A percentile compares a stretch with the other conserved stretches of the same genome.
Evolutionary conservation across 2,888 invertebrate genomes (phyloP).

Genomic region (Cephus spinipes): DNA sequence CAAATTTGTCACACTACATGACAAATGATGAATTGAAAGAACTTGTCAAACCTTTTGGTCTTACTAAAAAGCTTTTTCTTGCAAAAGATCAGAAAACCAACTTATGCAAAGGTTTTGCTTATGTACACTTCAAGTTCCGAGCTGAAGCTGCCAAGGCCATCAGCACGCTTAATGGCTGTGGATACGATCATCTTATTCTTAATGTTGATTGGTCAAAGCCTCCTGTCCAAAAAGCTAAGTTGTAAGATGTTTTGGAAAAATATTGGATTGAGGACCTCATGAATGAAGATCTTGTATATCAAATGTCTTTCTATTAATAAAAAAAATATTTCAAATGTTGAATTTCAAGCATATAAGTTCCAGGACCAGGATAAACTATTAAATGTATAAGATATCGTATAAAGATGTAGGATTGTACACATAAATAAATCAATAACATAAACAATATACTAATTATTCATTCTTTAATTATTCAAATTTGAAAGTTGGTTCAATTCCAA

Average conservation of each 20-base stretch:
- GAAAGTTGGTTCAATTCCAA: conserved; percentile 9
- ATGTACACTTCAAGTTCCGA: conserved; percentile 94
- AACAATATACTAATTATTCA: no score
- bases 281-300: no score
- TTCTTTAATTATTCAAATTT: background rate
- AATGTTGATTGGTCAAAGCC: conserved; percentile 99
- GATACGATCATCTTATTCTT: conserved; percentile 97
- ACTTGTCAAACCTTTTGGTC: conserved; percentile 93
- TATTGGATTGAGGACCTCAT: no score
- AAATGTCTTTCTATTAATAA: no score
- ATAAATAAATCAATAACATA: no score
- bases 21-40: conserved; percentile 96
- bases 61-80: conserved; percentile 92
- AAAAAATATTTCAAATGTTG: no score
- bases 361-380: no score
- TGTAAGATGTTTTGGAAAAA: no score
- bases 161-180: conserved; percentile 87
- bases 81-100: conserved; percentile 93
- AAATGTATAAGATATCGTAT: no score
- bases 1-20: conserved; percentile 96
- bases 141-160: conserved; percentile 95
- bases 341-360: no score
- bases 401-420: no score
- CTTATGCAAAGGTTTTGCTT: conserved; percentile 96
- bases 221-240: conserved; percentile 65